Conservation (phyloP, 1,140 invertebrate species). For the Euwallacea fornicatus region DNA sequence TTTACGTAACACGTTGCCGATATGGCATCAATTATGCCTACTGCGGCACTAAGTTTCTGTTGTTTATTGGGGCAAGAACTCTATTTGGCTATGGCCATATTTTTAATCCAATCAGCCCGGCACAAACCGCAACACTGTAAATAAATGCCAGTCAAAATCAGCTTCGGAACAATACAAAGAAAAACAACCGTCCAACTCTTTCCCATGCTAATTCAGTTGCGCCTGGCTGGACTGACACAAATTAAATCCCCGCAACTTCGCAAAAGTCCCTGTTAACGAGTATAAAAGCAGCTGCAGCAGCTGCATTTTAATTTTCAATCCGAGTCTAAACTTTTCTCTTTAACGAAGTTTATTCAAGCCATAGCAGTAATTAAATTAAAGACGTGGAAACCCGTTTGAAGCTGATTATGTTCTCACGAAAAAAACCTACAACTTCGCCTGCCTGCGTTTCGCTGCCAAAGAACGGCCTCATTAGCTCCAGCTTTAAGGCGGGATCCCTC, state of each 20-base stretch:
- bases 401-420: not conserved
- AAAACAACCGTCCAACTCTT: conserved; percentile 4
- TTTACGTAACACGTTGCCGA: no score
- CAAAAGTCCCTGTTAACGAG: conserved; percentile 16
- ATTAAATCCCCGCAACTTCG: conserved; percentile 11
- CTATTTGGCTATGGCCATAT: no score
- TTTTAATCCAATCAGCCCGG: no score
- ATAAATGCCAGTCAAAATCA: no score
- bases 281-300: conserved; percentile 13
- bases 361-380: conserved; percentile 6
- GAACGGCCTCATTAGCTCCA: no score
- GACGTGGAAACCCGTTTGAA: conserved; percentile 1
- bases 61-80: no score
- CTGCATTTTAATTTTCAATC: conserved; percentile 17
- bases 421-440: no score
- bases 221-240: conserved; percentile 12
- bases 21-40: no score
- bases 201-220: conserved; percentile 14
- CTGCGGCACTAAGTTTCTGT: no score
- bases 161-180: not conserved
- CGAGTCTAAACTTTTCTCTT: not conserved
- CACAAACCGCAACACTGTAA: no score
- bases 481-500: no score
- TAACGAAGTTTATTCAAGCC: conserved; percentile 12
- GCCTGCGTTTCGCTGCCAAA: no score